phyloP scores from a whole-genome alignment of 2,113 vertebrate species.

The Nibea albiflora region DNA sequence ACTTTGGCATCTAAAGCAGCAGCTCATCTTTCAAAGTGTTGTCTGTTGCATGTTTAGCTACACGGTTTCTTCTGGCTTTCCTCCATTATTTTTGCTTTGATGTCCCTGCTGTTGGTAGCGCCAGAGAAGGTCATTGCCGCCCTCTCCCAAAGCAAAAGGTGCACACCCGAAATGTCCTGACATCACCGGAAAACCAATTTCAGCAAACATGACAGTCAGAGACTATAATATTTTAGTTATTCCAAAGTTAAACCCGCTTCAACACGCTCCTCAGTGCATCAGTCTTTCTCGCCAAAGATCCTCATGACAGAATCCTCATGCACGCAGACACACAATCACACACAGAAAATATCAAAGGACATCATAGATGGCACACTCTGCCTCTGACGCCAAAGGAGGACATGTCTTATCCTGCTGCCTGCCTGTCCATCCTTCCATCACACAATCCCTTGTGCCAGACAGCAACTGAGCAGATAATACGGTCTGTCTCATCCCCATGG shows the following conservation, averaged over 20 bases:
- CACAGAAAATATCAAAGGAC: slow-evolving; percentile 47
- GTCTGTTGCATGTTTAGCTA: slow-evolving; percentile 9
- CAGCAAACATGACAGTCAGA: background rate
- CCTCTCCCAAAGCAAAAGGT: slow-evolving; percentile 3
- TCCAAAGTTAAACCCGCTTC: slow-evolving; percentile 33
- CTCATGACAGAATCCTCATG: slow-evolving; percentile 4
- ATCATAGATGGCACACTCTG: slow-evolving; percentile 37
- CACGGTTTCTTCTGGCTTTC: background rate
- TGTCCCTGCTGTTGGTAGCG: slow-evolving; percentile 20
- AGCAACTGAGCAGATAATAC: slow-evolving; percentile 72
- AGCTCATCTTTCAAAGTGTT: background rate
- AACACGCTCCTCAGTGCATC: background rate
- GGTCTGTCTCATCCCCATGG: slow-evolving; percentile 71
- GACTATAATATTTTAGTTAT: slow-evolving; percentile 1
- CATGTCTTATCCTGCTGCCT: slow-evolving; percentile 63
- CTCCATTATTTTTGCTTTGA: slow-evolving; percentile 47
- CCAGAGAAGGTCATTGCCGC: slow-evolving; percentile 47
- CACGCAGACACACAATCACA: slow-evolving; percentile 4
- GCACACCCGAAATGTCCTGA: slow-evolving; percentile 14
- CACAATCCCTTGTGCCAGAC: slow-evolving; percentile 66
- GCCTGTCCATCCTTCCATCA: slow-evolving; percentile 41
- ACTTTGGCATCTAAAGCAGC: too few species aligned
- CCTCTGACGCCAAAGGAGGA: slow-evolving; percentile 44
- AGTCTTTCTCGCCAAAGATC: slow-evolving; percentile 17
- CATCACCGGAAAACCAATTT: slow-evolving; percentile 23